Base-by-base conservation (phyloP, 1,140 invertebrate genomes). In the Bombus fervidus region DNA sequence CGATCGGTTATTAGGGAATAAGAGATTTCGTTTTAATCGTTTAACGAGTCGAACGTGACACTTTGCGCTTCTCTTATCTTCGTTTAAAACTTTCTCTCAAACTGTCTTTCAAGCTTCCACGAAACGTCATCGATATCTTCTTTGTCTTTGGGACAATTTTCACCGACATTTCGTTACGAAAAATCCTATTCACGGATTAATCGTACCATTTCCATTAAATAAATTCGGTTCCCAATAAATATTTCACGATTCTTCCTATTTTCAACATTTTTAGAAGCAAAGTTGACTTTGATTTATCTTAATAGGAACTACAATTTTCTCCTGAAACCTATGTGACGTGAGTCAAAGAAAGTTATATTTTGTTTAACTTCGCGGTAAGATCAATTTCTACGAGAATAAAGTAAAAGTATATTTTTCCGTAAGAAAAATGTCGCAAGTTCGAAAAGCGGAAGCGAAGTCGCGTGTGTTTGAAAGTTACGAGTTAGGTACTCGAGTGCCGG, bases 361-460 rank as follows among this genome's bases (percentile, higher is more conserved):
- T 18, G n/a, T 31, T 66, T 43, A n/a, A 43, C n/a, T 64, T 31
- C 4, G 5, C 18, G 10, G 2, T 15, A 47, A 76, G 47, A 68
- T 66, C 62, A 79, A 72, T 72, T 39, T 57, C 66, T 22, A 47
- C 31, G 8, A 34, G 22, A 18, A 22, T 9, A 18, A 15, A n/a
- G 25, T 47, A 71, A 5, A 25, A 39, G 25, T 47, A 57, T 10
- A 25, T 12, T 22, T 82, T 22, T 34, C 8, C 25, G 6, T 12
- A 37, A 37, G 83, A 72, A 79, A 84, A 84, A 72, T 72, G 10
- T 84, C 15, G n/a, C 47, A 39, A 72, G 75, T 71, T 78, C 22
- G n/a, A 13, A n/a, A 43, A 76, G 72, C 22, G 53, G 66, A 68
- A 59, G 47, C 47, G 64, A n/a, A 34, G 34, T 41, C 15, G 68